Evolutionary conservation across 2,888 invertebrate genomes (phyloP), one percentile per base, ranked within the genome.

Genomic region (Cantharis nigra): DNA sequence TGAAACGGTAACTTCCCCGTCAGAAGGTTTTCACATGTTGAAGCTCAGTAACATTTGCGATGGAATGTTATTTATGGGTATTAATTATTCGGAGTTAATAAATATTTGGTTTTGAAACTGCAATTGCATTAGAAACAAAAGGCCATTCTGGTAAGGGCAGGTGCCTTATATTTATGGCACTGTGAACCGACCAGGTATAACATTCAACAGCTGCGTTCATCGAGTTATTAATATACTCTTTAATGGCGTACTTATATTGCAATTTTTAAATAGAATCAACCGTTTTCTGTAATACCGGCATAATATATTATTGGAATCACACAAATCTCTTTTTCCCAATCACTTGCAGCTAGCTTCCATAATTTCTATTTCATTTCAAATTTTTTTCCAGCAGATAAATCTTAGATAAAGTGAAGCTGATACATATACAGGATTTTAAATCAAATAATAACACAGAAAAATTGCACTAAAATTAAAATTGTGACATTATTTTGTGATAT

Each of bases 151-250:
- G 65, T 74, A 30, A 73, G 63, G 73, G 75, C 78, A 78, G 78
- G 78, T 78, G 78, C 76, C 71, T 71, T 69, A 70, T 75, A 78
- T 78, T 78, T 78, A 74, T 74, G 75, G 75, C 78, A 75, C 78
- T 70, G 72, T 65, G 74, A 69, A 77, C 77, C 74, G 70, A 72
- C 74, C 74, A 75, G 71, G 70, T 71, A 75, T 64, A 64, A 72
- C 69, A 71, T 71, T 70, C 69, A 76, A 71, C 76, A 76, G 76
- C 76, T 76, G 76, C 74, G 49, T 28, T 63, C 62, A 33, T 75
- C 33, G 49, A 76, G 74, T 78, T 78, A 78, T 78, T 78, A 78
- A 78, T 78, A 71, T 71, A 74, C 71, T 18, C 70, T 74, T 70
- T 78, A 78, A 78, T 78, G 71, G 75, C 69, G 73, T 49, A 73